Conservation (phyloP, 2,113 vertebrate genomes). For the Thomomys bottae region DNA sequence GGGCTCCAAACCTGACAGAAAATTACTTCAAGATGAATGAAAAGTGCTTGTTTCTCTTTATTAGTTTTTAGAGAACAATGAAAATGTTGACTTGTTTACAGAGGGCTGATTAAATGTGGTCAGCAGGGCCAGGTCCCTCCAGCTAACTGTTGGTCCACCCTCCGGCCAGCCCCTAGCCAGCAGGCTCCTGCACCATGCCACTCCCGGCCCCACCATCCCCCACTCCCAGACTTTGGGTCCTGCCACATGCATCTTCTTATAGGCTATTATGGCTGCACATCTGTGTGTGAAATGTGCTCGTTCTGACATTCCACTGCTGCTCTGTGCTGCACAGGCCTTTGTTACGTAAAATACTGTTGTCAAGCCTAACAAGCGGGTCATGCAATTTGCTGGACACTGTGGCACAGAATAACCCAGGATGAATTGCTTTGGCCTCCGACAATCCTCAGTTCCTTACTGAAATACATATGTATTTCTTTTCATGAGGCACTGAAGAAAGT, state of each 20-base stretch:
- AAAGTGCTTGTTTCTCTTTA: constrained; percentile 91
- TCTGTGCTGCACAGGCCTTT: constrained; percentile 91
- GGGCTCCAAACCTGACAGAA: constrained; percentile 89
- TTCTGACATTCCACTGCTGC: constrained; percentile 94
- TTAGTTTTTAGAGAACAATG: constrained; percentile 93
- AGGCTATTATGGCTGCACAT: constrained; percentile 94
- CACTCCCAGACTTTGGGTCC: constrained; percentile 76
- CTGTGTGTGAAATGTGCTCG: constrained; percentile 98
- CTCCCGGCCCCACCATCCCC: constrained; percentile 68
- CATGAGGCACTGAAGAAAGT: constrained; percentile 64
- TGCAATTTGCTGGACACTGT: constrained; percentile 86
- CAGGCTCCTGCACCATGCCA: constrained; percentile 62
- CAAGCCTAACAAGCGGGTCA: constrained; percentile 93
- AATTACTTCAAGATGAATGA: constrained; percentile 92
- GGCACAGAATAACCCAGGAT: constrained; percentile 80
- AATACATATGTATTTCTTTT: constrained; percentile 81
- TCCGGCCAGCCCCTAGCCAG: constrained; percentile 68
- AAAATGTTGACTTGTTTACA: constrained; percentile 91
- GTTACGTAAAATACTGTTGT: constrained; percentile 92
- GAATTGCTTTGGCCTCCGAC: constrained; percentile 80
- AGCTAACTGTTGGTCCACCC: constrained; percentile 85
- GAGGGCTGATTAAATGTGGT: constrained; percentile 90
- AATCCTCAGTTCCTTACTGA: constrained; percentile 76
- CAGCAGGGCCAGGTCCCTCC: constrained; percentile 85
- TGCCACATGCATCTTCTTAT: constrained; percentile 89